Base-by-base conservation (phyloP, 2,113 vertebrate species). In the Sterrhoptilus dennistouni region DNA sequence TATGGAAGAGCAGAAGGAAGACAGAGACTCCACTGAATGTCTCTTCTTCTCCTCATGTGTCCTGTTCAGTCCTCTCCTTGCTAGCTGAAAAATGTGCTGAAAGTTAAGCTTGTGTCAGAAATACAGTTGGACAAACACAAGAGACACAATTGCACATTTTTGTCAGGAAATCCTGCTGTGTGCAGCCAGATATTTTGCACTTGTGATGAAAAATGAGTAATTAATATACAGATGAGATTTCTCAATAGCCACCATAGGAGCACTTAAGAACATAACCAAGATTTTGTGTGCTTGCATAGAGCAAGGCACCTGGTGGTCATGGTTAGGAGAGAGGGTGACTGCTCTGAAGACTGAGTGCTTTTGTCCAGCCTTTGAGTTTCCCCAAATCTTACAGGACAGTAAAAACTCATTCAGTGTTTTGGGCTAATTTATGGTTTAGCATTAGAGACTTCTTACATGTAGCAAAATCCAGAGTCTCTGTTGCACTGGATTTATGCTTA, bases 151-250 rank as follows among this genome's bases (percentile, higher is more conserved):
- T 89, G 53, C 57, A 64, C 69, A 71, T 92, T 94, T 94, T 71
- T 95, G 60, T 95, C 72, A 89, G 87, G 91, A 94, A 95, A 84
- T 76, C 60, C 64, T 64, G 89, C 52, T 90, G 60, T 90, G 64
- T 81, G 80, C 60, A 84, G 69, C 76, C 69, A 87, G n/a, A 40
- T 71, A 64, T 57, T 95, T 95, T 53, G 44, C 65, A 69, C n/a
- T 91, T 89, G 84, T 21, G 40, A 64, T 79, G 91, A 94, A 95
- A 95, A 94, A 89, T 44, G 54, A 89, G 28, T 74, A 92, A 87
- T 89, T 95, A 90, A 95, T 57, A 65, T 89, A 94, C 72, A 78
- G 83, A 91, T 75, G 69, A 89, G 53, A 89, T 70, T 61, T 95
- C 74, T 53, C 35, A 84, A 54, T 65, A 78, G 69, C 36, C 65